A percentile compares a stretch with the other conserved stretches of the same genome.
Conservation (phyloP, 2,113 vertebrate genomes). For the Amblyornis subalaris region DNA sequence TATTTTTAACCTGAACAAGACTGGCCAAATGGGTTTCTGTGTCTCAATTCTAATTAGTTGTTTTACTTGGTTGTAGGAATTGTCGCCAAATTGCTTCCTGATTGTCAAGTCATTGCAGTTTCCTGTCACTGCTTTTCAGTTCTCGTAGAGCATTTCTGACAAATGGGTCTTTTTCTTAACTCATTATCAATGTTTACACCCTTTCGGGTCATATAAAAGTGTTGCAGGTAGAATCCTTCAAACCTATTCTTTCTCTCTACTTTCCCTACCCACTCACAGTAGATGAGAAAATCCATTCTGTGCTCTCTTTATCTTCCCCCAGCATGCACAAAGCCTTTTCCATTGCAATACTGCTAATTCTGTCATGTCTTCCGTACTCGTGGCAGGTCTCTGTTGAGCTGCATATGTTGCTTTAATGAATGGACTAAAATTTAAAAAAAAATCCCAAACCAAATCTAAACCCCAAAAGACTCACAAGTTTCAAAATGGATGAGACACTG, state of each 20-base stretch:
- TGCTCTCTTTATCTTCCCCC: neutral
- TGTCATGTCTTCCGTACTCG: neutral
- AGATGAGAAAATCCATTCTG: neutral
- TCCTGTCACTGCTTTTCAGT: neutral
- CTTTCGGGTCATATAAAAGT: neutral
- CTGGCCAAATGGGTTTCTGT: neutral
- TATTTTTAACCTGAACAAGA: neutral
- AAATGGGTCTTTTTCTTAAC: neutral
- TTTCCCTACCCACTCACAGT: neutral
- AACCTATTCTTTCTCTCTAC: neutral
- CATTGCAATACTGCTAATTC: neutral
- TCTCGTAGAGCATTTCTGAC: neutral
- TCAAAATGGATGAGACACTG: neutral
- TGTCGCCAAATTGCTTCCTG: neutral
- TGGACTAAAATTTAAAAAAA: neutral
- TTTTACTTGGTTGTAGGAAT: neutral
- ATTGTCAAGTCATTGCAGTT: neutral
- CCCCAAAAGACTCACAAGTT: rapidly evolving
- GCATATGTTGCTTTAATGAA: neutral
- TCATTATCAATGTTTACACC: neutral
- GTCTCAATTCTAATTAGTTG: neutral
- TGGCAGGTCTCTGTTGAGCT: neutral
- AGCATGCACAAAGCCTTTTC: neutral
- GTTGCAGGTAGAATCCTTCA: neutral
- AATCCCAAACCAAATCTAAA: rapidly evolving